Conservation (phyloP, 2,113 vertebrate genomes). For the Bucco capensis region DNA sequence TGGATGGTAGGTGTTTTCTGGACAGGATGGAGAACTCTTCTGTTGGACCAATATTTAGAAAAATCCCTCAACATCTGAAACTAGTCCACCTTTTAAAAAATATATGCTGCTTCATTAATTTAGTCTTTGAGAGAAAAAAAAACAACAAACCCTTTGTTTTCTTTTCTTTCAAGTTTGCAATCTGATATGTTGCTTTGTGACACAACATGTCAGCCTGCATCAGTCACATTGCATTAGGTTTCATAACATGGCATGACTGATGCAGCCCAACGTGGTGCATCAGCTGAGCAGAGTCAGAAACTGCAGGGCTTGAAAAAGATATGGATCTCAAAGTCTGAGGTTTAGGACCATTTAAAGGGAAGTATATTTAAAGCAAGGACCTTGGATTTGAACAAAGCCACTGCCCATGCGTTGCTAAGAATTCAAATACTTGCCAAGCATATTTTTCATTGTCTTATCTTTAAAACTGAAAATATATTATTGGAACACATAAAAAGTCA, state of each 20-base stretch:
- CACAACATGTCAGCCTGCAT: conserved; percentile 59
- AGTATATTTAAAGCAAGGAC: background rate
- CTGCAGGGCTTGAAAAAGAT: background rate
- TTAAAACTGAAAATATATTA: conserved; percentile 6
- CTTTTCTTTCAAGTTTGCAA: conserved; percentile 54
- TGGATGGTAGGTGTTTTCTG: background rate
- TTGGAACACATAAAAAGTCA: conserved; percentile 6
- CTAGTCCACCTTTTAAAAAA: conserved; percentile 25
- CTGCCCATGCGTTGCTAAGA: background rate
- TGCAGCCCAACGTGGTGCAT: conserved; percentile 46
- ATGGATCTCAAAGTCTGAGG: background rate
- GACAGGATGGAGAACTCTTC: background rate
- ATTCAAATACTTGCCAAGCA: background rate
- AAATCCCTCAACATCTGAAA: background rate
- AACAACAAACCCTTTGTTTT: conserved; percentile 7
- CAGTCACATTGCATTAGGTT: conserved; percentile 60
- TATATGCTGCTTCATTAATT: conserved; percentile 44
- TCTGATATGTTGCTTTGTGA: conserved; percentile 68
- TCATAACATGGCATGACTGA: conserved; percentile 62
- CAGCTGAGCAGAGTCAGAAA: conserved; percentile 36
- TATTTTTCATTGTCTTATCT: background rate
- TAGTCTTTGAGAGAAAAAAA: background rate
- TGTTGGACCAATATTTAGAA: background rate
- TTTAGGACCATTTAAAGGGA: background rate
- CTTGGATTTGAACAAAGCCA: background rate